Conservation (phyloP, 2,797 vertebrate genomes). For the Geotrypetes seraphini region DNA sequence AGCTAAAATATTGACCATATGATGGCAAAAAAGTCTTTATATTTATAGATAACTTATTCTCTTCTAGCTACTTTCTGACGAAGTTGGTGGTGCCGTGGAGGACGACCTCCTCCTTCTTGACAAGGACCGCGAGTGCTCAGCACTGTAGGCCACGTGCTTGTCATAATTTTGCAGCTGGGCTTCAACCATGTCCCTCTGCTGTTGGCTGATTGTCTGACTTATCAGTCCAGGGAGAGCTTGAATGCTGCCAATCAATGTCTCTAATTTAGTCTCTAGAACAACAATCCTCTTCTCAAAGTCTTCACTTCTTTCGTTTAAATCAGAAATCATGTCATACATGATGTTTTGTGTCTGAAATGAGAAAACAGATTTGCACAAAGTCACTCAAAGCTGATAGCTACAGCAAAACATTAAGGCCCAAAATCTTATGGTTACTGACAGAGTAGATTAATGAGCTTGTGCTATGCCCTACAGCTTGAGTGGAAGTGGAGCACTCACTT, state of each 20-base stretch:
- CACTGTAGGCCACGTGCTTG: constrained; percentile 68
- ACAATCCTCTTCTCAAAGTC: constrained; percentile 98
- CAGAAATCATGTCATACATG: constrained; percentile 98
- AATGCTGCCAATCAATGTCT: constrained; percentile 89
- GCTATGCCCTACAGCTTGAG: too few relatives aligned
- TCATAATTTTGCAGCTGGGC: constrained; percentile 87
- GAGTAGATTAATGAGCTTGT: too few relatives aligned
- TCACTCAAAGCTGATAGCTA: too few relatives aligned
- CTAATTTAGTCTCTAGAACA: constrained; percentile 89
- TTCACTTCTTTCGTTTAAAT: constrained; percentile 94
- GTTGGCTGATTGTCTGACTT: constrained; percentile 92
- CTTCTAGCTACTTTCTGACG: constrained; percentile 98
- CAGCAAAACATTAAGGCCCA: too few relatives aligned
- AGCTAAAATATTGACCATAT: constrained; percentile 98
- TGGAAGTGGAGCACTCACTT: too few relatives aligned
- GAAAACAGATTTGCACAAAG: constrained; percentile 13
- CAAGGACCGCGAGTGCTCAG: constrained; percentile 82
- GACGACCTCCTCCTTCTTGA: constrained; percentile 85
- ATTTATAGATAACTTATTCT: constrained; percentile 71
- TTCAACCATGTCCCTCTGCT: constrained; percentile 91
- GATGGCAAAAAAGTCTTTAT: constrained; percentile 94
- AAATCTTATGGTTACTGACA: too few relatives aligned
- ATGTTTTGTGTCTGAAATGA: constrained; percentile 90
- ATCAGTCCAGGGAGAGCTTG: constrained; percentile 94
- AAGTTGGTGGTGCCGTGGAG: constrained; percentile 93